Evolutionary conservation across 2,113 vertebrate species (phyloP).

Genomic region (Himantopus leucocephalus): DNA sequence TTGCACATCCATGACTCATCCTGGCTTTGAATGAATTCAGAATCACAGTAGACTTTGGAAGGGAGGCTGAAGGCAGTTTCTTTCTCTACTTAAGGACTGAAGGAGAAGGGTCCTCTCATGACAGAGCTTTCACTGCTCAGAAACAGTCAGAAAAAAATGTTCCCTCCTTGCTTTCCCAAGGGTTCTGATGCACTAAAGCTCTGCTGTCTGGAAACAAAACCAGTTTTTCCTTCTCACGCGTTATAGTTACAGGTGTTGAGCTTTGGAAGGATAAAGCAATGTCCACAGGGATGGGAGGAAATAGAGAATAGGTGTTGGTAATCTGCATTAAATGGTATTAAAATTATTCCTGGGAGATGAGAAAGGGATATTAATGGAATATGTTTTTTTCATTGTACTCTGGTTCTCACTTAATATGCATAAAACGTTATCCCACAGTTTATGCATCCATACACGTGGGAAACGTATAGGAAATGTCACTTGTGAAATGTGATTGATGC

Average conservation of each 20-base stretch:
- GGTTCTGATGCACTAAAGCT: neutral
- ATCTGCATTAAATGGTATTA: neutral
- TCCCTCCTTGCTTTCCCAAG: neutral
- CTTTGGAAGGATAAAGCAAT: neutral
- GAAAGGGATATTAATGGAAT: neutral
- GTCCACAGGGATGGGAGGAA: neutral
- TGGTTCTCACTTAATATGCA: neutral
- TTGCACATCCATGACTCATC: neutral
- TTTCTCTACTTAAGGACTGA: neutral
- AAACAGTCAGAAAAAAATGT: neutral
- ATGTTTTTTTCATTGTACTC: neutral
- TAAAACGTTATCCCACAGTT: neutral
- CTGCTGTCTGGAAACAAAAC: neutral
- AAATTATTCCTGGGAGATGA: neutral
- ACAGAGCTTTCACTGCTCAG: neutral
- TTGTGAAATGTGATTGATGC: constrained; percentile 11
- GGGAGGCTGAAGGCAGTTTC: constrained; percentile 9
- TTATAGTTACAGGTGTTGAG: neutral
- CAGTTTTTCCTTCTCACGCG: neutral
- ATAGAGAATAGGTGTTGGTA: neutral
- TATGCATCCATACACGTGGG: neutral
- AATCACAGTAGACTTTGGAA: neutral
- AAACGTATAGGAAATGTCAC: neutral
- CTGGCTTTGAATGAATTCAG: constrained; percentile 12
- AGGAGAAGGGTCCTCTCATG: neutral